Base-by-base conservation (phyloP, 1,140 invertebrate species). In the Ruditapes philippinarum region DNA sequence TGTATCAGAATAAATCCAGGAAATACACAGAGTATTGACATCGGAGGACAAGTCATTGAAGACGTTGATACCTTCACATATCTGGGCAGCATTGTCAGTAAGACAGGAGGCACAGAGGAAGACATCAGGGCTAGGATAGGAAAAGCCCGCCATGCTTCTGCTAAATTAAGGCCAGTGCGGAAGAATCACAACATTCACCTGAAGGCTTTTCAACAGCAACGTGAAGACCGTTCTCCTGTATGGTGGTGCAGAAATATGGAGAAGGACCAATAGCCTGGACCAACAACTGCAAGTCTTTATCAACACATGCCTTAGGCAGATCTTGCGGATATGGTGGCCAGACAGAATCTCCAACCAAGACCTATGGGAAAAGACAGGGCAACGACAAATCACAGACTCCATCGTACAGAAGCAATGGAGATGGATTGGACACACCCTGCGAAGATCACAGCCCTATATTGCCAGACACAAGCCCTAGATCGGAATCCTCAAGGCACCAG, bases 21-120 rank as follows among this genome's bases (percentile, higher is more conserved):
- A 14, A 7, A 73, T 5, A 62, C 14, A 4, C 51, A 62, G 14
- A 4, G 57, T 14, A 28, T 19, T 28, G 9, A 19, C 22, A 22
- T n/a, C 11, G 19, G 33, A 70, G 33, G 65, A 68, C n/a, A 33
- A 73, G 25, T 74, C 70, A 9, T 70, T 7, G 54, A 80, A 33
- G 70, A 85, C 1, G 57, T 85, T 7, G 57, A 85, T 19, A 70
- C 60, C 11, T 91, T 89, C 33, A 73, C 54, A 9, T 88, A 90
- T 33, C 80, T 90, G 1, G 81, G 85, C 31, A 86, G 73, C 49
- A 79, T 40, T 19, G 83, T 89, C 45, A 87, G 31, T 25, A 82
- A 60, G 57, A 49, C 76, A 42, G 83, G 82, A 25, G 81, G 45
- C 14, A 60, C 65, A 73, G 65, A 73, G 36, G 36, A 73, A 3